These are phyloP conservation scores for Anarsia innoxiella DNA, from an alignment of 2,888 invertebrate genomes.

Conservation along the genomic window DNA sequence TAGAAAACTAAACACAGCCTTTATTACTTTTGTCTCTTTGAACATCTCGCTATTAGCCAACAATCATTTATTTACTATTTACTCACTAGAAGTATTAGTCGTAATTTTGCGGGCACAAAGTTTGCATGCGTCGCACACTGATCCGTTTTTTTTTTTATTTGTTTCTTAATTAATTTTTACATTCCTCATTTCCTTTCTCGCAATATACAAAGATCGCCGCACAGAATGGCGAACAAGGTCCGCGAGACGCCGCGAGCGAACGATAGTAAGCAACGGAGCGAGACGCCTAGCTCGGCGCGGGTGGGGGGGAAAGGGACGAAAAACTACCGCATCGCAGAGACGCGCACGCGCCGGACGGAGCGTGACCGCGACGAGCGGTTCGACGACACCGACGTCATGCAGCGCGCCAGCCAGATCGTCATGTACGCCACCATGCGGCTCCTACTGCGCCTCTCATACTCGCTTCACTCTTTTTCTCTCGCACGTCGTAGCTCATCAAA, in stretches of 20 bases:
- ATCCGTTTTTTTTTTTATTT: constrained; percentile 14
- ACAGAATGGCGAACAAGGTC: constrained; percentile 41
- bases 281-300: constrained; percentile 35
- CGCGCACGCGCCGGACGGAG: constrained; percentile 62
- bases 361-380: constrained; percentile 78
- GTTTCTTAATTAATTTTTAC: constrained; percentile 38
- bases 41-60: constrained; percentile 20
- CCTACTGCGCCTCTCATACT: constrained; percentile 19
- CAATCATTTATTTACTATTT: constrained; percentile 4
- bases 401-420: constrained; percentile 90
- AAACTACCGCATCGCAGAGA: constrained; percentile 63
- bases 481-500: constrained; percentile 45
- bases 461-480: constrained; percentile 32
- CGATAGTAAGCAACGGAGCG: constrained; percentile 36
- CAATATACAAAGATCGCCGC: constrained; percentile 38
- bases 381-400: constrained; percentile 87
- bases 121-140: constrained; percentile 31
- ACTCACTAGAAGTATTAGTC: constrained; percentile 15
- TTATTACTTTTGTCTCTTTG: constrained; percentile 11
- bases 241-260: constrained; percentile 34
- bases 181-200: constrained; percentile 36
- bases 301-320: constrained; percentile 50
- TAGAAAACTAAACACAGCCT: constrained; percentile 25
- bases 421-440: constrained; percentile 78
- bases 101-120: constrained; percentile 21